Conservation (phyloP, 2,888 invertebrate species). For the Linyphia triangularis region DNA sequence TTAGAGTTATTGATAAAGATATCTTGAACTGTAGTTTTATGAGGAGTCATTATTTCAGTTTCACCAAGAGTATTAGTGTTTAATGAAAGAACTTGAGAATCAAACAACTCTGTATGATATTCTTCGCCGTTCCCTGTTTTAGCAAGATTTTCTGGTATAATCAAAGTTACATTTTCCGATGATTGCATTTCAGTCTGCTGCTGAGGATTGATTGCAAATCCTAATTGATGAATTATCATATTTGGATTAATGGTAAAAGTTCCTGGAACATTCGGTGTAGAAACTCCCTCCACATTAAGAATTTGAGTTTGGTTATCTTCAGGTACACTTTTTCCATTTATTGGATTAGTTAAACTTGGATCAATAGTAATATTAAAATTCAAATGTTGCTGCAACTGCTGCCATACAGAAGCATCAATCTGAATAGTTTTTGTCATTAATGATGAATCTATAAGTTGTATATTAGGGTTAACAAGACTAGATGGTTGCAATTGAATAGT, state of each 20-base stretch:
- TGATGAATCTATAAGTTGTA: conserved; percentile 80
- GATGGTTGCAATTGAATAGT: conserved; percentile 79
- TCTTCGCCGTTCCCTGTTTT: conserved; percentile 35
- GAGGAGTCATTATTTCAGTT: conserved; percentile 1
- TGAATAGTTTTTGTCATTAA: conserved; percentile 80
- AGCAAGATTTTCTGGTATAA: conserved; percentile 34
- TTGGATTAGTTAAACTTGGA: conserved; percentile 76
- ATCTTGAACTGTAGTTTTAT: conserved; percentile 23
- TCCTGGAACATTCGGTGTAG: conserved; percentile 4
- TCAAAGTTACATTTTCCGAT: conserved; percentile 54
- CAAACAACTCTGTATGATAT: conserved; percentile 48
- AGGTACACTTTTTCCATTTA: neutral
- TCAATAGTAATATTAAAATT: conserved; percentile 80
- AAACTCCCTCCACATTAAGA: conserved; percentile 38
- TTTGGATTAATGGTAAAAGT: conserved; percentile 69
- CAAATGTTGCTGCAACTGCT: conserved; percentile 79
- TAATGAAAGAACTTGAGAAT: conserved; percentile 42
- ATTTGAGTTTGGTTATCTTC: conserved; percentile 53
- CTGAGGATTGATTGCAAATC: conserved; percentile 56
- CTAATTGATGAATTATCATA: conserved; percentile 70
- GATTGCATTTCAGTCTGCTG: conserved; percentile 39
- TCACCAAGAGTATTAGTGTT: conserved; percentile 7
- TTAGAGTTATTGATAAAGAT: conserved; percentile 12
- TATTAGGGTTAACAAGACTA: conserved; percentile 78
- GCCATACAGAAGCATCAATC: conserved; percentile 81